Evolutionary conservation across 2,113 vertebrate species (phyloP).

Genomic region (Ammodramus savannarum): DNA sequence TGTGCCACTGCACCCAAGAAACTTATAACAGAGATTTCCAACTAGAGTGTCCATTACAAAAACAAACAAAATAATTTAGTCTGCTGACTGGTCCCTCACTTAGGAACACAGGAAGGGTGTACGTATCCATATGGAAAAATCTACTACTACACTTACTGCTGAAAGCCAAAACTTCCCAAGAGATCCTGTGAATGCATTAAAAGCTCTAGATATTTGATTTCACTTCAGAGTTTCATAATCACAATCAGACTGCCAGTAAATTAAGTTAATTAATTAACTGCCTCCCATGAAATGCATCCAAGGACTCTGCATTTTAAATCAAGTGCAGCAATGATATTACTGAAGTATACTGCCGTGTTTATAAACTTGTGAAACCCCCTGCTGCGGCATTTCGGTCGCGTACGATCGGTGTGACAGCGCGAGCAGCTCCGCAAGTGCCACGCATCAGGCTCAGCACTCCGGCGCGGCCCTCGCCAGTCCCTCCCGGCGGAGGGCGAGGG

Average conservation of each 20-base stretch:
- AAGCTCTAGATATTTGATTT: background rate
- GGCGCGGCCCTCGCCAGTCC: background rate
- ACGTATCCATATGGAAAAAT: constrained; percentile 17
- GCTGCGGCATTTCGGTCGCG: background rate
- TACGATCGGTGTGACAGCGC: background rate
- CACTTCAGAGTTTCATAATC: background rate
- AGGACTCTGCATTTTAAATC: background rate
- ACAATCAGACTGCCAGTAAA: background rate
- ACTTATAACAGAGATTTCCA: background rate
- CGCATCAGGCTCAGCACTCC: background rate
- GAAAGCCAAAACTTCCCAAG: constrained; percentile 46
- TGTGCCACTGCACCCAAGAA: background rate
- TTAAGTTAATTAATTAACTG: background rate
- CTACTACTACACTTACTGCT: background rate
- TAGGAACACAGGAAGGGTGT: background rate
- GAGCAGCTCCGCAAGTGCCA: background rate
- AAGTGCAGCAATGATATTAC: background rate
- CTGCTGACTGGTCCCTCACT: background rate
- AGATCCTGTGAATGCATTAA: background rate
- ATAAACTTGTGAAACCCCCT: background rate
- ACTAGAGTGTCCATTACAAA: background rate
- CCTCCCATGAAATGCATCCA: background rate
- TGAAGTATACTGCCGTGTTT: accelerated
- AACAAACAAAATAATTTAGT: background rate
- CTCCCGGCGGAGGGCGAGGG: background rate